Evolutionary conservation across 2,113 vertebrate genomes (phyloP), one percentile per base, ranked within the genome.

Genomic region (Eretmodus cyanostictus): DNA sequence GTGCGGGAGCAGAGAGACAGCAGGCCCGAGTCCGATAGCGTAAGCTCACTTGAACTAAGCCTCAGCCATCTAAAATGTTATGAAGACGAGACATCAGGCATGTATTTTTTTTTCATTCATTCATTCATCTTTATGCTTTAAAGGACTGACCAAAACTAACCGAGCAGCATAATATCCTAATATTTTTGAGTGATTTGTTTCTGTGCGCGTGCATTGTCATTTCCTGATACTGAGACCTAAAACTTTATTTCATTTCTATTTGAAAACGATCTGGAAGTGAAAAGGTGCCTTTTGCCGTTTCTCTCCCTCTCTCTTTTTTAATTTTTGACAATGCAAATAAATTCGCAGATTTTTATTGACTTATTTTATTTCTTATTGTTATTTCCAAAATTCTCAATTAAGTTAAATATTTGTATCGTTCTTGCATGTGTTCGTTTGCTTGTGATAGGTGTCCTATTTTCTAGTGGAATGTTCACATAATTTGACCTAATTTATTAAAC

Each of bases 21-120:
- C 89, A 89, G 88, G 83, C 91, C 92, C 11, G 71, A 86, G n/a
- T 36, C 51, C 42, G 73, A 63, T 54, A 71, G 78, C 73, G 49
- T 82, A 51, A 86, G 61, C 45, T 81, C 42, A 68, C 81, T 81
- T 89, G 47, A 87, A 81, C 59, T 42, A 78, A 88, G 3, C 17
- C 54, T 76, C 51, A 34, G 24, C 22, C 36, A 81, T 14, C 42
- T 45, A 5, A 71, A 42, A 8, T 17, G 31, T 57, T 8, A 6
- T 49, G 63, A 53, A 87, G 78, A 84, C 24, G 14, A 42, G 57
- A 40, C 54, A 55, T 27, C 85, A 79, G 87, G 55, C 57, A 45
- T 9, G 83, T 81, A 55, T 87, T 61, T 8, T 34, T 51, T 63
- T 57, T 17, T 14, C 3, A 61, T 61, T 80, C 9, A 49, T 63